Evolutionary conservation across 1,140 invertebrate genomes (phyloP).

Genomic region (Cyrtorhinus lividipennis): DNA sequence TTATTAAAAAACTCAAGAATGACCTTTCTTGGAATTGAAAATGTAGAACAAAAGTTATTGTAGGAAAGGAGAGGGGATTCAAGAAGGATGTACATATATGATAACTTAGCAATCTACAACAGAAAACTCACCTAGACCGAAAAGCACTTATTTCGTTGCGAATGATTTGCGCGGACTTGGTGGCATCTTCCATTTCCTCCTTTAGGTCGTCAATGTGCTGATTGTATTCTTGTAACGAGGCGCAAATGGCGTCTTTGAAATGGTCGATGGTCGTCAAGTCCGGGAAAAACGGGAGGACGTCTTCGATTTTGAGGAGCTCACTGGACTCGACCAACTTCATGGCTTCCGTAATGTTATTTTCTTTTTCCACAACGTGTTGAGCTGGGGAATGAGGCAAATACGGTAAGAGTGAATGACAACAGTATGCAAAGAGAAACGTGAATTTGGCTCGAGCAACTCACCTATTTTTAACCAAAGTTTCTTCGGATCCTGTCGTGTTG

Average conservation of each 20-base stretch:
- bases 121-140: constrained; percentile 44
- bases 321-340: constrained; percentile 45
- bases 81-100: too few species aligned
- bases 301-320: constrained; percentile 83
- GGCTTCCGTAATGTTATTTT: not conserved
- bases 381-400: not conserved
- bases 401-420: too few species aligned
- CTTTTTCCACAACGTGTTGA: not conserved
- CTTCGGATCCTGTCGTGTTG: constrained; percentile 48
- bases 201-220: constrained; percentile 76
- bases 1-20: too few species aligned
- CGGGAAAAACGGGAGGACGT: constrained; percentile 93
- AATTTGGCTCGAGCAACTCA: constrained; percentile 35
- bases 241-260: constrained; percentile 92
- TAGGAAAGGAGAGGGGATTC: too few species aligned
- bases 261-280: constrained; percentile 97
- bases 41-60: too few species aligned
- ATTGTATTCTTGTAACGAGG: constrained; percentile 78
- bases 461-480: constrained; percentile 88
- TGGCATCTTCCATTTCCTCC: constrained; percentile 85
- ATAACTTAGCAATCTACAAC: too few species aligned
- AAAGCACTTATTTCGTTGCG: constrained; percentile 74
- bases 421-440: too few species aligned
- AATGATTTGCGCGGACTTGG: constrained; percentile 72
- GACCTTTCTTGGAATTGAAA: too few species aligned